Base-by-base conservation (phyloP, 2,888 invertebrate species). In the Pogonocherus hispidulus region DNA sequence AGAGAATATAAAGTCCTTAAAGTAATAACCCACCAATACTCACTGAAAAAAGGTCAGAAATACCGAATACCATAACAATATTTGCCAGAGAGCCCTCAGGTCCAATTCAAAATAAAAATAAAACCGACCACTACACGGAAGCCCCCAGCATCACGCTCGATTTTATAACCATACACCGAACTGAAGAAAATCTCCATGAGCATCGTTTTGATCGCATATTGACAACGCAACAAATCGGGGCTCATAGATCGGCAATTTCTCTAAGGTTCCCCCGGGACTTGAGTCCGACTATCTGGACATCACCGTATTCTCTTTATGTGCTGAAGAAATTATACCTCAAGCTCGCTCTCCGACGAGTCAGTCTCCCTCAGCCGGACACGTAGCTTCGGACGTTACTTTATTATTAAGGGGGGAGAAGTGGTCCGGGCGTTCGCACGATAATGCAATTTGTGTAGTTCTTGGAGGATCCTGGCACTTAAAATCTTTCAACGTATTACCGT, bases 161-260 rank as follows among this genome's bases (percentile, higher is more conserved):
- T 37, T 62, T 62, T 62, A 62, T 51, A 62, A 51, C 62, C 62
- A 49, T 49, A 60, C 27, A 27, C 41, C 27, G 56, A 22, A 46
- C 27, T 46, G 54, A 8, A 23, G 54, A 51, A 55, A 55, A 70
- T 73, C 71, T 73, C 67, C 68, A 66, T 72, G 69, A 75, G 75
- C 67, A 72, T 73, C 75, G 77, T 79, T 79, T 78, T 79, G 62
- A 62, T 62, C 49, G 51, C 47, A 59, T 56, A 66, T 63, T 41
- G 80, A 81, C 82, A 79, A 81, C 78, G 80, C 82, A 82, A 83
- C 83, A 84, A 84, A 84, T 84, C 82, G 83, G 81, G 80, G 79
- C 81, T 84, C 83, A 84, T 85, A 85, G 84, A 85, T 85, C 84
- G 85, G 83, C 84, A 84, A 85, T 85, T 85, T 85, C 85, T 85